Evolutionary conservation across 2,797 vertebrate species (phyloP).

Genomic region (Apodemus agrarius): DNA sequence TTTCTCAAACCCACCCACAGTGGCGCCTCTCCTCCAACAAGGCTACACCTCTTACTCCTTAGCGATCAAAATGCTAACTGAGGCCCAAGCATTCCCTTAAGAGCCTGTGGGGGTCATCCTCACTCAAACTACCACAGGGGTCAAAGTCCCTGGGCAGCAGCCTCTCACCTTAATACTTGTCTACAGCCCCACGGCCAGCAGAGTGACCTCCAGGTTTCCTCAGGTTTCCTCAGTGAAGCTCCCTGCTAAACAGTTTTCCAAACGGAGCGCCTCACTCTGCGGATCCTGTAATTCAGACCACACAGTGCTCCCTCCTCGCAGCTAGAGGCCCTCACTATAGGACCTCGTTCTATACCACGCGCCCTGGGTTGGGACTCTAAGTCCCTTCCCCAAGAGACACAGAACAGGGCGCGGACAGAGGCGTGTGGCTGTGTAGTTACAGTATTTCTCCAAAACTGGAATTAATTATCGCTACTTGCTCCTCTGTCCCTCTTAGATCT

Average conservation of each 20-base stretch:
- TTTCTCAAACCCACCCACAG: neutral
- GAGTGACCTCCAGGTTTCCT: neutral
- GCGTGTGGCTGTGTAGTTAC: neutral
- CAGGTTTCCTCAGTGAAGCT: neutral
- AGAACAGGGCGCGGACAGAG: neutral
- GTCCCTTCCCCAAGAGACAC: neutral
- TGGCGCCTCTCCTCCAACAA: neutral
- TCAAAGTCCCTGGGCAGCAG: neutral
- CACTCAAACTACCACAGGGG: neutral
- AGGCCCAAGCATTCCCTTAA: neutral
- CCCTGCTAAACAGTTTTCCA: neutral
- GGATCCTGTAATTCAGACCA: neutral
- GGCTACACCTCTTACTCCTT: neutral
- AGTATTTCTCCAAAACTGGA: slow-evolving; percentile 75
- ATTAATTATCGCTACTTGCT: slow-evolving; percentile 78
- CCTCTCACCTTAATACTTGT: neutral
- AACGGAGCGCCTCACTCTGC: neutral
- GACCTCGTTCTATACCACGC: neutral
- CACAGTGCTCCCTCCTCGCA: neutral
- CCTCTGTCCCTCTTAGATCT: slow-evolving; percentile 78
- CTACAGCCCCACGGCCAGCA: neutral
- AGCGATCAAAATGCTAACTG: neutral
- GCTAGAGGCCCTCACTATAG: neutral
- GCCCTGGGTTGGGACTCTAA: no score
- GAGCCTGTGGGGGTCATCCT: neutral